Conservation (phyloP, 2,113 vertebrate genomes). For the Callionymus lyra region DNA sequence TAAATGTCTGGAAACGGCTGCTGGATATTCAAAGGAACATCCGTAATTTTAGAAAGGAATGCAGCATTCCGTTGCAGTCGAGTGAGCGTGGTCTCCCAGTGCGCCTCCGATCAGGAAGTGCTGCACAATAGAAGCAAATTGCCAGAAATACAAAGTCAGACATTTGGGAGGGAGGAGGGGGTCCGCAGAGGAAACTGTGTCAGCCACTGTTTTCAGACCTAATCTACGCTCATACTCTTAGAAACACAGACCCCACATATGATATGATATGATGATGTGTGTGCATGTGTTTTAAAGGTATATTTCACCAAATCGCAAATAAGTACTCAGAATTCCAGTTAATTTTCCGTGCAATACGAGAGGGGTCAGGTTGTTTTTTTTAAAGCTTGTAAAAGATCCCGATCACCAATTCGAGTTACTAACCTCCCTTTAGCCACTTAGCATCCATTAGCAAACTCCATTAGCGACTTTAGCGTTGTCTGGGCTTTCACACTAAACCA, state of each 20-base stretch:
- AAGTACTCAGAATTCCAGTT: no score
- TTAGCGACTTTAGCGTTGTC: no score
- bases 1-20: conserved; percentile 48
- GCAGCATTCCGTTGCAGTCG: conserved; percentile 69
- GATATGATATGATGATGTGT: not conserved
- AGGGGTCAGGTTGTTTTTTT: no score
- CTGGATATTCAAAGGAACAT: conserved; percentile 63
- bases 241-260: not conserved
- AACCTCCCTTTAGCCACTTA: no score
- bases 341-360: no score
- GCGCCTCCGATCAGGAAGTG: conserved; percentile 69
- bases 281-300: no score
- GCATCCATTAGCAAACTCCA: no score
- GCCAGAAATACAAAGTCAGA: conserved; percentile 68
- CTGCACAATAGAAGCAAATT: conserved; percentile 68
- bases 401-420: no score
- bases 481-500: no score
- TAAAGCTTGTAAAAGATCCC: no score
- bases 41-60: conserved; percentile 63
- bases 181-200: conserved; percentile 50
- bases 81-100: conserved; percentile 60
- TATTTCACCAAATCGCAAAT: no score
- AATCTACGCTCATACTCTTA: conserved; percentile 11
- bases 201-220: conserved; percentile 30
- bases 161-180: conserved; percentile 48